Conservation (phyloP, 2,113 vertebrate genomes). For the Felis catus region DNA sequence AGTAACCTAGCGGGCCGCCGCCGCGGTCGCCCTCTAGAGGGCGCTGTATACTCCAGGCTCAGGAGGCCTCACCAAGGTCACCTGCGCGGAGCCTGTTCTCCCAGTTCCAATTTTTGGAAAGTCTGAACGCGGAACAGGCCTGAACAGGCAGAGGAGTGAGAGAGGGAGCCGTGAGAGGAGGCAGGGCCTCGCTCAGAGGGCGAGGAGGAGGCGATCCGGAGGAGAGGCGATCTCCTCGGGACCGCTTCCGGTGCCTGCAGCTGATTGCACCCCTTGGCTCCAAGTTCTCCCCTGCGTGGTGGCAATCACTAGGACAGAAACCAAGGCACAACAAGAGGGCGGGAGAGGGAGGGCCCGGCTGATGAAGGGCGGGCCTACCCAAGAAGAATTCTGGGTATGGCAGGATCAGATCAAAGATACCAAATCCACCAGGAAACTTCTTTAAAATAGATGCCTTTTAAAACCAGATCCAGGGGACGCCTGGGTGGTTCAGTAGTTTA, state of each 20-base stretch:
- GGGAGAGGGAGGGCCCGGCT: accelerated
- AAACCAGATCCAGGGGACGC: not conserved
- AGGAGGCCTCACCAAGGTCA: not conserved
- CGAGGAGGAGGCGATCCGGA: no score
- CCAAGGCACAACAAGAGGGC: not conserved
- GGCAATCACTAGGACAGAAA: not conserved
- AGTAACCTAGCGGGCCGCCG: no score
- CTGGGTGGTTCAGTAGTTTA: no score
- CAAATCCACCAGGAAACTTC: not conserved
- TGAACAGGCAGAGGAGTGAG: not conserved
- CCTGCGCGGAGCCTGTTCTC: not conserved
- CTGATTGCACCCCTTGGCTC: not conserved
- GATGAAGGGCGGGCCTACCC: not conserved
- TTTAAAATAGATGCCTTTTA: not conserved
- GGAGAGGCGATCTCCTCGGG: not conserved
- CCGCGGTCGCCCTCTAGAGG: not conserved
- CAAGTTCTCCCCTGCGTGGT: not conserved
- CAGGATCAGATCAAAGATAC: not conserved
- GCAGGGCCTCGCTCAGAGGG: not conserved
- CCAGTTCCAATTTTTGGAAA: not conserved
- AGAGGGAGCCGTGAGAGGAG: not conserved
- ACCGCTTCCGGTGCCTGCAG: not conserved
- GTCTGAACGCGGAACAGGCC: not conserved
- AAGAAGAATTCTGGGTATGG: not conserved
- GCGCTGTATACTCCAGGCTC: not conserved